Percentiles rank a stretch among this genome's conserved stretches.
These are phyloP conservation scores for Amyelois transitella DNA, from an alignment of 1,140 invertebrate species.

Conservation along the genomic window DNA sequence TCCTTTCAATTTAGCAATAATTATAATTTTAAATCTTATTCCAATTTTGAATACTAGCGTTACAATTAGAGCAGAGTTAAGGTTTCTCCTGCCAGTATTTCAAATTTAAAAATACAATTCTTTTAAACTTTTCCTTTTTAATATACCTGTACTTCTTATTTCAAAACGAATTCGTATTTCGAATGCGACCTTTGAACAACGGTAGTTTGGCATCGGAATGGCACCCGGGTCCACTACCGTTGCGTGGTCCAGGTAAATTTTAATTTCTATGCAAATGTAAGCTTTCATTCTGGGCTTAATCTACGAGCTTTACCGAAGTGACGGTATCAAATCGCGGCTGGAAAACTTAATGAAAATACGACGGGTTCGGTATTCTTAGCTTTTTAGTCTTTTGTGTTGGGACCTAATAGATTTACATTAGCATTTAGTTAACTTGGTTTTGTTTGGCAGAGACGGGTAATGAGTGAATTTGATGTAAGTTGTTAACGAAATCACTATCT, in stretches of 20 bases:
- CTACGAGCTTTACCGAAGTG: slow-evolving; percentile 43
- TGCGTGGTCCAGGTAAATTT: slow-evolving; percentile 59
- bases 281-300: slow-evolving; percentile 54
- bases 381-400: neutral
- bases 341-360: slow-evolving; percentile 61
- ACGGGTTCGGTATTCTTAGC: slow-evolving; percentile 17
- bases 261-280: slow-evolving; percentile 71
- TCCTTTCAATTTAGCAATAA: too few species aligned
- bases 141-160: too few species aligned
- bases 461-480: too few species aligned
- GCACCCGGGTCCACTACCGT: slow-evolving; percentile 47
- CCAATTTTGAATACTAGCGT: too few species aligned
- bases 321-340: slow-evolving; percentile 33
- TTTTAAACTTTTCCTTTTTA: too few species aligned
- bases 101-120: too few species aligned
- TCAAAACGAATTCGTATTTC: slow-evolving; percentile 27
- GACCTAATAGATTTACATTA: neutral
- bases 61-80: too few species aligned
- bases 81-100: neutral
- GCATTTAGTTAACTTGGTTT: neutral
- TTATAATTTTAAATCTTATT: too few species aligned
- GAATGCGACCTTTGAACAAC: slow-evolving; percentile 26
- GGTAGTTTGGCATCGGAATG: slow-evolving; percentile 30
- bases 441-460: too few species aligned
- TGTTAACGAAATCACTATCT: too few species aligned